These are phyloP conservation scores for Scytalopus superciliaris DNA, from an alignment of 2,113 vertebrate genomes.

Conservation along the genomic window DNA sequence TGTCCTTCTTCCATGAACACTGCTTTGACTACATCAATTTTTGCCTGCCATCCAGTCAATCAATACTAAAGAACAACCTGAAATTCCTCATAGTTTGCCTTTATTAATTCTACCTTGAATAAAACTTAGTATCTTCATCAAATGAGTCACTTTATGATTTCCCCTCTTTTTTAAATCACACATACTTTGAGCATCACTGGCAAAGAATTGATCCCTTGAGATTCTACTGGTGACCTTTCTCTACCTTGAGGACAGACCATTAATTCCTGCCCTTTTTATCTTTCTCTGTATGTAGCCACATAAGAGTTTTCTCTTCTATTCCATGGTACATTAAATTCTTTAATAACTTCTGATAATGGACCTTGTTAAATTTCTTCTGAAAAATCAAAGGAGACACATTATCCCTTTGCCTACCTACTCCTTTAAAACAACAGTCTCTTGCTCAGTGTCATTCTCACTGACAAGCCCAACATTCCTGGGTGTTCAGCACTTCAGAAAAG, in stretches of 20 bases:
- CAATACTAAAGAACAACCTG: background rate
- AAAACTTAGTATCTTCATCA: background rate
- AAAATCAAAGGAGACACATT: conserved; percentile 1
- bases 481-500: background rate
- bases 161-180: background rate
- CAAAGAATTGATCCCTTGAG: background rate
- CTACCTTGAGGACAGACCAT: background rate
- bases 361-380: background rate
- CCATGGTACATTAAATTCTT: conserved; percentile 24
- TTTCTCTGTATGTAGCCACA: background rate
- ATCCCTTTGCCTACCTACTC: background rate
- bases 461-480: background rate
- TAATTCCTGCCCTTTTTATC: background rate
- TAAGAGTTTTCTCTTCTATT: background rate
- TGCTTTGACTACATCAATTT: background rate
- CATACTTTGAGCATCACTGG: background rate
- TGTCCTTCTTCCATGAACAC: background rate
- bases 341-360: conserved; percentile 26
- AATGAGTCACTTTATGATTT: background rate
- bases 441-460: background rate
- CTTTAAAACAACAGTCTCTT: background rate
- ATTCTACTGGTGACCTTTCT: background rate
- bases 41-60: background rate
- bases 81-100: background rate
- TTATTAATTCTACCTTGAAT: background rate